Base-by-base conservation (phyloP, 2,113 vertebrate genomes). In the Uria lomvia region DNA sequence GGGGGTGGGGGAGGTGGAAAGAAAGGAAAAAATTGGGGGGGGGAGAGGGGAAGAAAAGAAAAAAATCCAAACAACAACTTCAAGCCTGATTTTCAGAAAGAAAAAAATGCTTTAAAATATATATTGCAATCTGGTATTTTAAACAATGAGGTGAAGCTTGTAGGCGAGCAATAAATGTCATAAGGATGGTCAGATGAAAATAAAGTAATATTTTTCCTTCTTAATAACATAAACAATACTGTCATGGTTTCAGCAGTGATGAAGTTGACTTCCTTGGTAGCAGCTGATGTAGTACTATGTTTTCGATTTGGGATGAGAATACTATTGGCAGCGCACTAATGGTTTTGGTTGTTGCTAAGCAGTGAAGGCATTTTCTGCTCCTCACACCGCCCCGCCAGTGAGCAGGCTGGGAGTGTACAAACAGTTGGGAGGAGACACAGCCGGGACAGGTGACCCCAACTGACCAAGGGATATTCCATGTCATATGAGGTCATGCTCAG, bases 1-100 rank as follows among this genome's bases (percentile, higher is more conserved):
- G 17, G 55, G 18, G 38, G 11, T 40, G 30, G 11, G 17, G 55
- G 18, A 9, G 8, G 38, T 38, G 38, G 38, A 38, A 12, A 40
- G 40, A 40, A 40, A 40, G 38, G 11, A 40, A 40, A 40, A 40
- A 40, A 40, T 40, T 38, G 38, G 38, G 38, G 40, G 21, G 22
- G 15, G 16, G 23, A 17, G 10, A 5, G 36, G 42, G 8, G 16
- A 5, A 15, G 23, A 6, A 3, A 9, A 5, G 1, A 29, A 38
- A 34, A 23, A 16, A 36, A 4, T 5, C 1, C 12, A 8, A 52
- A 29, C 53, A 53, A 19, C 10, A 42, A 43, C 22, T 56, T 62
- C 22, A 75, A 81, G 32, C 3, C 15, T 50, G 21, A 43, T 55
- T 65, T 87, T 80, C 15, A 60, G 49, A 68, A 65, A 30, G 8